Evolutionary conservation across 2,888 invertebrate genomes (phyloP).

Genomic region (Chalcis sispes): DNA sequence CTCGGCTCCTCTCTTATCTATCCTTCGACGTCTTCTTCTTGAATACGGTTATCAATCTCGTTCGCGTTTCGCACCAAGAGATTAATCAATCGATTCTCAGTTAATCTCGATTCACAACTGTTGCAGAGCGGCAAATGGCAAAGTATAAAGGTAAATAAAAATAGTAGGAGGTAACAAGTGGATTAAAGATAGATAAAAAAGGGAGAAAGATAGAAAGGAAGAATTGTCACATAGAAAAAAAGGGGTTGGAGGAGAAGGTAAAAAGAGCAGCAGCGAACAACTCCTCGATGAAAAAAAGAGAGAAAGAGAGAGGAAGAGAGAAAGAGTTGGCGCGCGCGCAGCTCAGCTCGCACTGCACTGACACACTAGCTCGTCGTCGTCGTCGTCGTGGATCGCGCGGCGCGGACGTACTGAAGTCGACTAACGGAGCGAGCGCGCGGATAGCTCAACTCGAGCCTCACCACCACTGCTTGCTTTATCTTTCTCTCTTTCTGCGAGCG

Average conservation of each 20-base stretch:
- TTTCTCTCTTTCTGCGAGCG: too few relatives aligned
- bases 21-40: too few relatives aligned
- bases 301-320: background rate
- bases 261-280: conserved; percentile 7
- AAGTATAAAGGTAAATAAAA: too few relatives aligned
- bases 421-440: conserved; percentile 60
- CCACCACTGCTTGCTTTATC: too few relatives aligned
- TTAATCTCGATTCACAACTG: too few relatives aligned
- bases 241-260: conserved; percentile 11
- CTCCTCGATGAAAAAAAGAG: background rate
- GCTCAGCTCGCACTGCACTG: background rate
- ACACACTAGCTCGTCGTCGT: conserved; percentile 33
- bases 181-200: too few relatives aligned
- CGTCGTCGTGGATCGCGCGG: conserved; percentile 45
- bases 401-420: conserved; percentile 56
- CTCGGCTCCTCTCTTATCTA: too few relatives aligned
- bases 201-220: background rate
- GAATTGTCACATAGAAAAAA: background rate
- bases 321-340: conserved; percentile 1
- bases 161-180: too few relatives aligned
- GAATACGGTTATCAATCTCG: too few relatives aligned
- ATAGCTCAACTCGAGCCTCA: conserved; percentile 8
- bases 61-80: too few relatives aligned
- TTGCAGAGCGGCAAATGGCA: too few relatives aligned
- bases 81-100: too few relatives aligned